Base-by-base conservation (phyloP, 2,888 invertebrate genomes). In the Peribatodes rhomboidaria region DNA sequence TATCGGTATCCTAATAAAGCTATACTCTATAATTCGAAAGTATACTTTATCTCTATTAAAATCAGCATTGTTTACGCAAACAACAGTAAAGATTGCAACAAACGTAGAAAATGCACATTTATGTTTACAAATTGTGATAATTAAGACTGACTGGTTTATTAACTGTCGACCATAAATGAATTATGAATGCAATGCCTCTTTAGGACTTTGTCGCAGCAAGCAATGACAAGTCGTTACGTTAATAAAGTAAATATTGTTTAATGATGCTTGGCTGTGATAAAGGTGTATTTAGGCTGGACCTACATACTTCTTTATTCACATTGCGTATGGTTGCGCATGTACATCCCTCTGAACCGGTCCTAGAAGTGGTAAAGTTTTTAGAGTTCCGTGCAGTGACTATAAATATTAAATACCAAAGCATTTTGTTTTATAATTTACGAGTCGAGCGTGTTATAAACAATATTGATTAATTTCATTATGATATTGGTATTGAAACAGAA, bases 121-220 rank as follows among this genome's bases (percentile, higher is more conserved):
- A 47, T 42, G 58, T 35, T 49, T 58, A 62, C 71, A 72, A 72
- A 72, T 72, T 63, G 65, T 41, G n/a, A 58, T 69, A 65, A 74
- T 74, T 68, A 72, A 60, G 69, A 67, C 61, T 55, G 60, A 66
- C 60, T 70, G 56, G 66, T 44, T 59, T 54, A 22, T 46, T 49
- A 59, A 42, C 37, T 47, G 46, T 59, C 54, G 47, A 27, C 33
- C 1, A 50, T 46, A n/a, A 18, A 42, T 46, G 8, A 18, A 42
- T 14, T 0, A 41, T 47, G 47, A 37, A 27, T 35, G n/a, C 16
- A 13, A n/a, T 46, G 11, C 14, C 31, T 10, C 18, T 46, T n/a
- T 39, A n/a, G 10, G 18, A 55, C 46, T 54, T 20, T 61, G 44
- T 41, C 54, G 13, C 14, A 41, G n/a, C 35, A 35, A 41, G 27